Evolutionary conservation across 1,140 invertebrate species (phyloP), one percentile per base, ranked within the genome.

Genomic region (Rhyacophila brunnea): DNA sequence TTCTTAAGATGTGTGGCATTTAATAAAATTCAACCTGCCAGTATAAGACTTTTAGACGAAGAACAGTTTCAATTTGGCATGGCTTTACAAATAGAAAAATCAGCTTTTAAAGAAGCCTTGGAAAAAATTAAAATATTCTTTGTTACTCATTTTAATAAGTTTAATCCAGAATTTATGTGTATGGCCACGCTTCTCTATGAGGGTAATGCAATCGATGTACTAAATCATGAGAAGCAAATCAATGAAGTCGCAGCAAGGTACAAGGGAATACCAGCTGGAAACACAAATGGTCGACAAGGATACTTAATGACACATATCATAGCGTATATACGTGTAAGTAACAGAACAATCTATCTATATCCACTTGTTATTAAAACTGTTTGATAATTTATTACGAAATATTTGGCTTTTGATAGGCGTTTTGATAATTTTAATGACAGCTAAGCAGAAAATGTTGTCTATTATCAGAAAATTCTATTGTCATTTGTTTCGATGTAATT

Each of bases 61-160:
- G 90, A 95, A 63, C 96, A 99, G 76, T 99, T 99, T 68, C 85
- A 90, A 67, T 93, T 98, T 75, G 95, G 94, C 6, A 90, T 95
- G 73, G 85, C 93, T 0, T 76, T 99, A 9, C 91, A 95, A 70
- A 85, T 90, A 1, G 84, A 87, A 55, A 74, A 81, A 1, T 44
- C 47, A 10, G 10, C 35, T 9, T 36, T 46, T 47, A 81, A 75
- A 7, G 69, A 71, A 14, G 68, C 87, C 51, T 65, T 80, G 19
- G 84, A 87, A 58, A 72, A 72, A 5, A 62, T 88, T 1, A 87
- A 87, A 70, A 85, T 83, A 66, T 68, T 84, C 13, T 90, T 88
- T 69, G 70, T 90, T 5, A 88, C 85, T 1, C 79, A 79, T 58
- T 75, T 87, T 57, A 87, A 87, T 69, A 82, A 86, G 2, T 88